Evolutionary conservation across 1,140 invertebrate species (phyloP), one percentile per base, ranked within the genome.

Genomic region (Druon quercuslanigerum): DNA sequence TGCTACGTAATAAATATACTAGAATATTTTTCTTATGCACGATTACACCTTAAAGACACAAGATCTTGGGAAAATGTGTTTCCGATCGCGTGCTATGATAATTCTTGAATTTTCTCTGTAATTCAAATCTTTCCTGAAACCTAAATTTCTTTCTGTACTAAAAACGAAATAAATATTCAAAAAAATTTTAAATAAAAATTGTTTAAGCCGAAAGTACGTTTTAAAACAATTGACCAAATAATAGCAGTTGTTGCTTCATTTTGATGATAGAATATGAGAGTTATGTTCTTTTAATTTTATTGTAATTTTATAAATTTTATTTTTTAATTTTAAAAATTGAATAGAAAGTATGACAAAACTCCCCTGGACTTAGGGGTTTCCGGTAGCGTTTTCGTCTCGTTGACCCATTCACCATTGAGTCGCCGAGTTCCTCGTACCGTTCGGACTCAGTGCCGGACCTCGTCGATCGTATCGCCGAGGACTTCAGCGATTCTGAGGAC

Each of bases 401-500:
- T 66, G 60, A 74, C 25, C 46, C 75, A 74, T 87, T 85, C 88
- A 91, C 82, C 87, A 91, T 92, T 92, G 89, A 91, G 88, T 90
- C 90, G 83, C 88, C 90, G 89, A 91, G 90, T 81, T 92, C 86
- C 33, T 89, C 90, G 75, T 90, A 87, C 83, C 87, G 84, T 79
- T 90, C 89, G 87, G 88, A 91, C 83, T 87, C 87, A 84, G 89
- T 87, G 86, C 85, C 87, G 81, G 86, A 87, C 78, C 79, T 71
- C 77, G 50, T 74, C 19, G 17, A 72, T 54, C 71, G 73, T 66
- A 79, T 57, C 79, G 73, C 80, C 79, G 83, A 84, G 82, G 81
- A 83, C 77, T 84, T 78, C 71, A 88, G 83, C 81, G 88, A 90
- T 50, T 90, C 89, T 72, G 87, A 87, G 51, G 81, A 74, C 70